phyloP scores from a whole-genome alignment of 2,797 vertebrate genomes.

The Pogoniulus pusillus region DNA sequence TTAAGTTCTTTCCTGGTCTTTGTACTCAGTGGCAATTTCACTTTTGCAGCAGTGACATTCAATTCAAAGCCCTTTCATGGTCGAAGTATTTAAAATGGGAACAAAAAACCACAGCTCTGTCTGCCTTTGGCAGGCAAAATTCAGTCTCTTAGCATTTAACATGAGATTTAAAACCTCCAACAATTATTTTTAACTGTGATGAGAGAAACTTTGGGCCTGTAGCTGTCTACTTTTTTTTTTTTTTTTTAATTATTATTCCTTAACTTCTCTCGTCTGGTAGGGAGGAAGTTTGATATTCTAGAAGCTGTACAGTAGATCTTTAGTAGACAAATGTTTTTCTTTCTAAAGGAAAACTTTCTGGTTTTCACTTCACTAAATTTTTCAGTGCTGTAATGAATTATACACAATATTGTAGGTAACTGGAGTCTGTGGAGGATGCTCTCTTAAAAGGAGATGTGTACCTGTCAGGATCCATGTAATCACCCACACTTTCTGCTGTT shows the following conservation, averaged over 20 bases:
- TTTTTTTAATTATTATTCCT: not conserved
- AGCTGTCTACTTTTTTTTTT: not conserved
- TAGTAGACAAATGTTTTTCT: not conserved
- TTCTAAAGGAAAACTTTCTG: too few species aligned
- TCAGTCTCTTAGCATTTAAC: not conserved
- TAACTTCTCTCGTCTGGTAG: not conserved
- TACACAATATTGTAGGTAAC: not conserved
- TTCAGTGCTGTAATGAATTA: not conserved
- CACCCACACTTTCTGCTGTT: not conserved
- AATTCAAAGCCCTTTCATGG: not conserved
- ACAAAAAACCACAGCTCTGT: not conserved
- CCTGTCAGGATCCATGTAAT: not conserved
- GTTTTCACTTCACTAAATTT: not conserved
- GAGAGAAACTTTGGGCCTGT: not conserved
- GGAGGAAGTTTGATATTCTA: not conserved
- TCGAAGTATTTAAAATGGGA: accelerated
- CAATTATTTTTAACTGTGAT: not conserved
- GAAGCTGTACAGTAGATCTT: not conserved
- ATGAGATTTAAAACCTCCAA: not conserved
- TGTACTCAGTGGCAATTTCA: not conserved
- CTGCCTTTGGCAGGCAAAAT: not conserved
- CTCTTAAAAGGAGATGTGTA: not conserved
- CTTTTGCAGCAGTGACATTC: not conserved
- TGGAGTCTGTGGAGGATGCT: not conserved
- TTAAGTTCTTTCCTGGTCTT: not conserved